Percentiles rank a stretch among this genome's conserved stretches.
Conservation (phyloP, 2,797 vertebrate genomes). For the Pempheris klunzingeri region DNA sequence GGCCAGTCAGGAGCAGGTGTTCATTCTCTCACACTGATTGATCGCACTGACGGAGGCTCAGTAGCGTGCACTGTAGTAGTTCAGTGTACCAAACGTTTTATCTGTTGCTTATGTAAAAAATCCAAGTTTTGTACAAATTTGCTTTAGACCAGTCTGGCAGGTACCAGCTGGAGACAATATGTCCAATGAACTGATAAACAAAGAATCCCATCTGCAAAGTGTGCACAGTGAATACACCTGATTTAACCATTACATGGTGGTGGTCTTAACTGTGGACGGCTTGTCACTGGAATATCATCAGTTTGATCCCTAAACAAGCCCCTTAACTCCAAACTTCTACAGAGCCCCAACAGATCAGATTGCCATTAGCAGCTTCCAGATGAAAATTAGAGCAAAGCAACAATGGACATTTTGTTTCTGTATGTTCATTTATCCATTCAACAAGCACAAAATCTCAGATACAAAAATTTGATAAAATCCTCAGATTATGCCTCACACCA, state of each 20-base stretch:
- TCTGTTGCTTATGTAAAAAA: background rate
- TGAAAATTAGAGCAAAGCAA: background rate
- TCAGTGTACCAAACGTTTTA: no score
- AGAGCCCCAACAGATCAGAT: background rate
- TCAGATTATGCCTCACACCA: no score
- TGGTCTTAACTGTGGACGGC: no score
- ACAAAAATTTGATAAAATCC: background rate
- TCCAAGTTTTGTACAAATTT: background rate
- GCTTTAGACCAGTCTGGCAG: background rate
- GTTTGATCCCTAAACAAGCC: background rate
- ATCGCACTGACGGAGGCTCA: background rate
- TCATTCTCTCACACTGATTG: slow-evolving; percentile 5
- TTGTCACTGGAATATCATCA: background rate
- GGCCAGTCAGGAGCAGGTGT: background rate
- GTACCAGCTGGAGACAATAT: background rate
- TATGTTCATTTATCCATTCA: background rate
- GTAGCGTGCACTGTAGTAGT: no score
- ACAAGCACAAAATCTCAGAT: background rate
- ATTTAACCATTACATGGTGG: background rate
- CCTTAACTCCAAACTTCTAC: background rate
- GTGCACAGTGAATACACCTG: background rate
- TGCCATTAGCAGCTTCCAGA: background rate
- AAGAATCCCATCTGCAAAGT: background rate
- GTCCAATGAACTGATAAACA: slow-evolving; percentile 1
- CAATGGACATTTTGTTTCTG: background rate